Conservation (phyloP, 2,888 invertebrate species). For the Furcula furcula region DNA sequence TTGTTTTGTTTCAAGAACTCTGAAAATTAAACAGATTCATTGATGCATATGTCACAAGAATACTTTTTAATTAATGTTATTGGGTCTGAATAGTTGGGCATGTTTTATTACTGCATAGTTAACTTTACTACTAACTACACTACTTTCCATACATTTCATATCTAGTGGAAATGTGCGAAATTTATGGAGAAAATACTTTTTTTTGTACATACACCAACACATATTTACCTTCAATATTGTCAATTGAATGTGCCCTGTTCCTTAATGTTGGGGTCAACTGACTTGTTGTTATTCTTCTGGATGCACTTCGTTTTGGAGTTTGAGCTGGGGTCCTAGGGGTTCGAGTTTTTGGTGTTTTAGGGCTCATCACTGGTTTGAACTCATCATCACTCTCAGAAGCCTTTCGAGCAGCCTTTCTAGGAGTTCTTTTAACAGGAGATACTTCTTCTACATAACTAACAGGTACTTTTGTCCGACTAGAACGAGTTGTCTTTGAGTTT, state of each 20-base stretch:
- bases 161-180: no score
- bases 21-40: slow-evolving; percentile 31
- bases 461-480: slow-evolving; percentile 48
- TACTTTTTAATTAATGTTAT: slow-evolving; percentile 61
- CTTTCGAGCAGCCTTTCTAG: slow-evolving; percentile 43
- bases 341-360: slow-evolving; percentile 36
- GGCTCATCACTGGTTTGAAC: slow-evolving; percentile 43
- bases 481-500: slow-evolving; percentile 42
- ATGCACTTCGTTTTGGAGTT: slow-evolving; percentile 53
- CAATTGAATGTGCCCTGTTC: slow-evolving; percentile 58
- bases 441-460: slow-evolving; percentile 54
- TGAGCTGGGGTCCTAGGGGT: slow-evolving; percentile 37
- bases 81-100: slow-evolving; percentile 57
- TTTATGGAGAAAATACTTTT: no score
- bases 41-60: slow-evolving; percentile 46
- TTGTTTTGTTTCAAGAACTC: slow-evolving; percentile 58
- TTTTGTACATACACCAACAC: no score
- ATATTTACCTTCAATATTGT: slow-evolving; percentile 57
- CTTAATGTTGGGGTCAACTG: slow-evolving; percentile 64
- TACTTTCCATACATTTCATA: no score
- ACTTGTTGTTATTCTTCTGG: slow-evolving; percentile 54
- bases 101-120: no score
- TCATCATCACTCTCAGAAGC: slow-evolving; percentile 59
- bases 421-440: slow-evolving; percentile 54
- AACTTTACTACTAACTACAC: no score